Evolutionary conservation across 2,113 vertebrate species (phyloP).

Genomic region (Stictonetta naevosa): DNA sequence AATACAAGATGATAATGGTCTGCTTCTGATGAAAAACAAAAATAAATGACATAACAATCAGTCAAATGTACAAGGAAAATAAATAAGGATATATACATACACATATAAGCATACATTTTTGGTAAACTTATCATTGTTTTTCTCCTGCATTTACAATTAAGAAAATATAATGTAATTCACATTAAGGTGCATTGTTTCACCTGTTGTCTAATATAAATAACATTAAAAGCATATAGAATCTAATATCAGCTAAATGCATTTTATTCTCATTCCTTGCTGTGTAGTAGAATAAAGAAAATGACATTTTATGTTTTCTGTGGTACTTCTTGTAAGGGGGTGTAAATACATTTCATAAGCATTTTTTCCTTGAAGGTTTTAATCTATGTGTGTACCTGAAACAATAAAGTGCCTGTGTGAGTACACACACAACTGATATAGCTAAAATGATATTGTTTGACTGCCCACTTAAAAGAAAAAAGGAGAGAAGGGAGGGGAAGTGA

Average conservation of each 20-base stretch:
- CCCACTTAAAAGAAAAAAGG: neutral
- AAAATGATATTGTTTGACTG: neutral
- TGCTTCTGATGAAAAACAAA: neutral
- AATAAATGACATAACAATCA: neutral
- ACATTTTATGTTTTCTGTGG: neutral
- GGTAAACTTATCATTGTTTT: neutral
- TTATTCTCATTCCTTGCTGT: neutral
- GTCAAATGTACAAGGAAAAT: neutral
- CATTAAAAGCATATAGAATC: neutral
- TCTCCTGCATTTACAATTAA: neutral
- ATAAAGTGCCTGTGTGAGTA: neutral
- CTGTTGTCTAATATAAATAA: neutral
- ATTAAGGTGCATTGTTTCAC: neutral
- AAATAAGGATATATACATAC: neutral
- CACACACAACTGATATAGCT: neutral
- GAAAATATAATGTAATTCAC: neutral
- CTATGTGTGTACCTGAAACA: neutral
- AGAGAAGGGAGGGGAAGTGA: neutral
- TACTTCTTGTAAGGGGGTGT: neutral
- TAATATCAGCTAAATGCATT: neutral
- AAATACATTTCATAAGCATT: neutral
- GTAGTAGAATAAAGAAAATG: neutral
- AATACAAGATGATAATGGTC: neutral
- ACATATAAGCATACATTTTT: neutral
- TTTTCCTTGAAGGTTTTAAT: neutral